Conservation (phyloP, 1,140 invertebrate genomes). For the Globodera rostochiensis region DNA sequence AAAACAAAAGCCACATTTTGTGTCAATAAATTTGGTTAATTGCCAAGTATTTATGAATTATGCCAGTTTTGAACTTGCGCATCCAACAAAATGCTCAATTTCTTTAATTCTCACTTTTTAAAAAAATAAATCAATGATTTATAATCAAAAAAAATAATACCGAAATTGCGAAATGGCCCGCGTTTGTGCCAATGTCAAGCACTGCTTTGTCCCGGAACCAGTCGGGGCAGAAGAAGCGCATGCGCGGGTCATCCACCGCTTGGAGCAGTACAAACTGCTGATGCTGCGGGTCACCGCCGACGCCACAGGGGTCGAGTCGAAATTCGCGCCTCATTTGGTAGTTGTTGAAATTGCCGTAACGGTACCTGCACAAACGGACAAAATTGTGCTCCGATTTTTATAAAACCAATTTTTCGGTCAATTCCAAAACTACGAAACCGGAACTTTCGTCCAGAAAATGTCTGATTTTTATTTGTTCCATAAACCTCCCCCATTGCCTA, state of each 20-base stretch:
- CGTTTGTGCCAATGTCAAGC: constrained; percentile 95
- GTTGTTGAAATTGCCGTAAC: constrained; percentile 61
- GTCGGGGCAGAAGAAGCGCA: constrained; percentile 80
- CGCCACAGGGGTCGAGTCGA: neutral
- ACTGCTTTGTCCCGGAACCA: constrained; percentile 87
- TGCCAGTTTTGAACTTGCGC: too few species aligned
- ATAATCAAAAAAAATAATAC: neutral
- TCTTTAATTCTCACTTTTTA: too few species aligned
- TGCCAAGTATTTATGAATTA: too few species aligned
- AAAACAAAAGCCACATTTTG: too few species aligned
- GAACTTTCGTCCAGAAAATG: too few species aligned
- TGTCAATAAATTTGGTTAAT: too few species aligned
- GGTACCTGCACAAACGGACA: constrained; percentile 33
- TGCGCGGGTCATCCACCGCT: constrained; percentile 73
- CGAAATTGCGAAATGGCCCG: constrained; percentile 82
- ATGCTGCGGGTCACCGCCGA: neutral
- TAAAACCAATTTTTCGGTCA: too few species aligned
- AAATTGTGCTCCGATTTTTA: too few species aligned
- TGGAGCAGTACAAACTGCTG: constrained; percentile 30
- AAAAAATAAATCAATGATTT: too few species aligned
- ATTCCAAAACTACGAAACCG: too few species aligned
- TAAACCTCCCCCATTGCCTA: neutral
- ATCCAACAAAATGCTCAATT: too few species aligned
- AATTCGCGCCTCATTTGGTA: constrained; percentile 37
- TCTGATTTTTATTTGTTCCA: too few species aligned